Base-by-base conservation (phyloP, 2,113 vertebrate genomes). In the Amphilophus citrinellus region DNA sequence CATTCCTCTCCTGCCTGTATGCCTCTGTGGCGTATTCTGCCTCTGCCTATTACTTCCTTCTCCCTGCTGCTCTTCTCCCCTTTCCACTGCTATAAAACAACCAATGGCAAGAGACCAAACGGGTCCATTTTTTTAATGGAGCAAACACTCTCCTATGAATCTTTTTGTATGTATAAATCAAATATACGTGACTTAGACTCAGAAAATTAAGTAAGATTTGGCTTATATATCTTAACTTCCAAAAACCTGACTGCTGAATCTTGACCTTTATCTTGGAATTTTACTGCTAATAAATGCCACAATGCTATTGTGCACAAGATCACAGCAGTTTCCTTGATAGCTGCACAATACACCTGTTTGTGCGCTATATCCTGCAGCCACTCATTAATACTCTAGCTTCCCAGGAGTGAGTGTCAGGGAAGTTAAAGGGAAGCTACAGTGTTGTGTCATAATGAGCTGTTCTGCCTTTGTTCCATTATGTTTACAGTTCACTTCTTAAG, bases 71-170 rank as follows among this genome's bases (percentile, higher is more conserved):
- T 77, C 73, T 84, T 75, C 79, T 79, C 80, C 84, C 15, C 11
- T 32, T 83, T 73, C 65, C 58, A 81, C 79, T 81, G 17, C 47
- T 32, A 77, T 37, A n/a, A 86, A 86, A 83, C 84, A 86, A 58
- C 77, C 65, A 82, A 63, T 90, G 44, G 81, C 47, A 61, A 11
- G 79, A 79, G 47, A 84, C 83, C 87, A 76, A 83, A 87, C 82
- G 60, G 80, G 58, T 76, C 89, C 44, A 85, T 60, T 60, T 30
- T 30, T 66, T 7, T 56, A 47, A 39, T 5, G 50, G 30, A 71
- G 35, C 14, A 37, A 79, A 81, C 15, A 58, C 58, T 63, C 35
- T 66, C n/a, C 0, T 53, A 20, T 24, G 15, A 60, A 60, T 60
- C 35, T 18, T 15, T 76, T 60, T 42, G 8, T 14, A 68, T 24